phyloP scores from a whole-genome alignment of 1,140 invertebrate genomes.

The Nephila pilipes region DNA sequence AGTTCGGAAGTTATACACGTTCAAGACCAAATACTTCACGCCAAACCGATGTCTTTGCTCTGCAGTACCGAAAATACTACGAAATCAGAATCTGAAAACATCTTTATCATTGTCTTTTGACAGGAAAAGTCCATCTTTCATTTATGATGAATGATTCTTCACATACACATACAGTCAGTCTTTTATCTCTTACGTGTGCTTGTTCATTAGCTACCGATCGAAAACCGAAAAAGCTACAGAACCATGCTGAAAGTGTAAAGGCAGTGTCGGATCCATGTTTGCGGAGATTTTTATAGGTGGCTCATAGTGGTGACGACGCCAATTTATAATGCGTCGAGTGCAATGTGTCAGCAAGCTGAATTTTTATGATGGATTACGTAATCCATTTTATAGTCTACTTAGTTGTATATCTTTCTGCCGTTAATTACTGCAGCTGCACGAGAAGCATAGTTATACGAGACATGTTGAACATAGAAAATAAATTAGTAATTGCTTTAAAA shows the following conservation, averaged over 20 bases:
- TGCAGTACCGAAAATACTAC: not conserved
- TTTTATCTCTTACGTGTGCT: constrained; percentile 49
- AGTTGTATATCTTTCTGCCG: not conserved
- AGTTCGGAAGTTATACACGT: not conserved
- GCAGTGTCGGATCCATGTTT: not conserved
- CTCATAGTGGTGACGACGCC: constrained; percentile 8
- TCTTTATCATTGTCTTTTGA: constrained; percentile 52
- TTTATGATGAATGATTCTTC: constrained; percentile 22
- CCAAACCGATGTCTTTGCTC: constrained; percentile 2
- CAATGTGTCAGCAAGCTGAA: not conserved
- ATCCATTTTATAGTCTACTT: not conserved
- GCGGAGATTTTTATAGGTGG: not conserved
- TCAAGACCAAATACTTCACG: not conserved
- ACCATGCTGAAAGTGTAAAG: not conserved
- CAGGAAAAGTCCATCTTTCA: constrained; percentile 52
- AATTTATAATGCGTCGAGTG: constrained; percentile 37
- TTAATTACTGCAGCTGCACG: not conserved
- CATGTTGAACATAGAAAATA: no score
- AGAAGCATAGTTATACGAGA: no score
- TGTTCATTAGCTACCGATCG: constrained; percentile 47
- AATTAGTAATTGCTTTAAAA: no score
- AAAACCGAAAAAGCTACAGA: not conserved
- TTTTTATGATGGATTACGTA: constrained; percentile 19
- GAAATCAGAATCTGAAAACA: constrained; percentile 39
- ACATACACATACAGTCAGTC: not conserved